A percentile compares a stretch with the other conserved stretches of the same genome.
These are phyloP conservation scores for Marasmarcha lunaedactyla DNA, from an alignment of 2,888 invertebrate species.

Conservation along the genomic window DNA sequence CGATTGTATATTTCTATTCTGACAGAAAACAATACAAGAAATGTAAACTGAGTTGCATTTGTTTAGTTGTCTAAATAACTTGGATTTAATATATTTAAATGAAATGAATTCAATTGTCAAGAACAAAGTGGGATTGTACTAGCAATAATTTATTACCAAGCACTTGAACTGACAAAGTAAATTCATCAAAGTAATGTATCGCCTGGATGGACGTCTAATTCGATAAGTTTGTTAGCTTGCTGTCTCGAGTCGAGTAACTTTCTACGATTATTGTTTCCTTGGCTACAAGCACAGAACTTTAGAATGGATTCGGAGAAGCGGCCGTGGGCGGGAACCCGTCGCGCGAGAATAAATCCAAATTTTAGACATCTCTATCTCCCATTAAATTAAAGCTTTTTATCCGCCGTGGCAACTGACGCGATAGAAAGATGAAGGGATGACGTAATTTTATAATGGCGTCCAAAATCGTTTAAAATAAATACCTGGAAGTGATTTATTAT, in stretches of 20 bases:
- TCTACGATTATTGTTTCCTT: neutral
- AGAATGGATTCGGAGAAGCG: constrained; percentile 50
- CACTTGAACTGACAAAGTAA: neutral
- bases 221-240: constrained; percentile 45
- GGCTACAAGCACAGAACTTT: neutral
- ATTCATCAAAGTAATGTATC: constrained; percentile 1
- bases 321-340: constrained; percentile 40
- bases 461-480: too few species aligned
- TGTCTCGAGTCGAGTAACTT: constrained; percentile 23
- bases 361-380: constrained; percentile 16
- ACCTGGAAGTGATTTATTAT: too few species aligned
- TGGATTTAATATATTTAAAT: too few species aligned
- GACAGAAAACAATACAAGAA: too few species aligned
- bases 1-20: too few species aligned
- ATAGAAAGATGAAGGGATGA: too few species aligned
- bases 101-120: too few species aligned
- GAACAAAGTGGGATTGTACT: too few species aligned
- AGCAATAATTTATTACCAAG: neutral
- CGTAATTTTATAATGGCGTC: too few species aligned
- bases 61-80: too few species aligned
- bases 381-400: constrained; percentile 27
- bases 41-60: too few species aligned
- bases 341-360: constrained; percentile 57
- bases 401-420: constrained; percentile 11
- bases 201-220: neutral